A percentile compares a stretch with the other conserved stretches of the same genome.
phyloP scores from a whole-genome alignment of 2,888 invertebrate species.

The Branchipolynoe longqiensis region DNA sequence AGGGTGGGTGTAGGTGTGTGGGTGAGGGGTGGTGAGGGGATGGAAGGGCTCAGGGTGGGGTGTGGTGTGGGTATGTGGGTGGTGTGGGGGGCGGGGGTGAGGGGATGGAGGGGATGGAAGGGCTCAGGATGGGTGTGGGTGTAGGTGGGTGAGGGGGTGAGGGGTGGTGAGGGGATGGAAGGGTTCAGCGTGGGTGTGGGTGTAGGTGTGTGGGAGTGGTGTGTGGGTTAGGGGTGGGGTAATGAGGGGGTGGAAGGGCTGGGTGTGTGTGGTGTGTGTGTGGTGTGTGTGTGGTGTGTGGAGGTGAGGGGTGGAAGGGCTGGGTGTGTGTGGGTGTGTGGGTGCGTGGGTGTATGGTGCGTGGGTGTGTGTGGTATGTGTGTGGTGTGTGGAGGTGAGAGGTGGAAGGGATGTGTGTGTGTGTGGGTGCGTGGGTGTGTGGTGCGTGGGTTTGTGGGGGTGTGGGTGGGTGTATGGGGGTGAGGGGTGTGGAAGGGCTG shows the following conservation, averaged over 20 bases:
- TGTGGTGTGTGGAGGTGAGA: neutral
- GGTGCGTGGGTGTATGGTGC: no score
- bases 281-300: no score
- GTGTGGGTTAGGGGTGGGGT: neutral
- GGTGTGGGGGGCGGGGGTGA: no score
- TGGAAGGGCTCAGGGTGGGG: no score
- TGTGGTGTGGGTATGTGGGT: no score
- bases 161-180: neutral
- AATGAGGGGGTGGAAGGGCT: neutral
- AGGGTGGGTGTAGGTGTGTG: no score
- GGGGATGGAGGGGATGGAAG: no score
- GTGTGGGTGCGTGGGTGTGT: neutral
- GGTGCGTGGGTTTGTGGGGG: neutral
- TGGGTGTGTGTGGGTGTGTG: no score
- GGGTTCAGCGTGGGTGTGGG: neutral
- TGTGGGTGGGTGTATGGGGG: neutral
- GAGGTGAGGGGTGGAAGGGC: no score
- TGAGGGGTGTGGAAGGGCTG: neutral
- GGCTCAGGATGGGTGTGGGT: neutral
- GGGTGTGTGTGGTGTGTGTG: neutral
- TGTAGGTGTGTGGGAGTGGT: neutral
- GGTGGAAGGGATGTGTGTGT: neutral
- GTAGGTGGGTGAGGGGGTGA: neutral
- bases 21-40: no score
- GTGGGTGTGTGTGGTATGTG: neutral